These are phyloP conservation scores for Heliconius hermathena DNA, from an alignment of 1,140 invertebrate genomes.

Conservation along the genomic window DNA sequence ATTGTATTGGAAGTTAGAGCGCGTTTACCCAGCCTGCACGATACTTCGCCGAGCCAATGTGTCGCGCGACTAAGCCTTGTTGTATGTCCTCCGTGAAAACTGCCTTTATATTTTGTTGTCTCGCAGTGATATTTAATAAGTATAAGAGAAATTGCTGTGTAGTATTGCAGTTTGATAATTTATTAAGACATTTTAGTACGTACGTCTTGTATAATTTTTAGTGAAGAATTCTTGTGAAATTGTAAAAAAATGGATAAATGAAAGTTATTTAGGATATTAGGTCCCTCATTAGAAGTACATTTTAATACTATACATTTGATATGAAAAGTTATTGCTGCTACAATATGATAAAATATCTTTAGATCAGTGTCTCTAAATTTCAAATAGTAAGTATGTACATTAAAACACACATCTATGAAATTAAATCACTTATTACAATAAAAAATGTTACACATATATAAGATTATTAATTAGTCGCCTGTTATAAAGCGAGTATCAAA, in stretches of 20 bases:
- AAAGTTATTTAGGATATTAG: no score
- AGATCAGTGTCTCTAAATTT: no score
- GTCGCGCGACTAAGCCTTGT: slow-evolving; percentile 66
- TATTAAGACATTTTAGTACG: slow-evolving; percentile 48
- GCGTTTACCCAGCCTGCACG: slow-evolving; percentile 73
- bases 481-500: no score
- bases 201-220: background rate
- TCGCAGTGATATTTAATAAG: slow-evolving; percentile 69
- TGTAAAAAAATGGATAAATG: no score
- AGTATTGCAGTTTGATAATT: slow-evolving; percentile 49
- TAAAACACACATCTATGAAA: no score
- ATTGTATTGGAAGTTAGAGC: slow-evolving; percentile 80
- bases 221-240: background rate
- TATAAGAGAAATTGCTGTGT: slow-evolving; percentile 62
- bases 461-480: no score
- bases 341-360: background rate
- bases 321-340: background rate
- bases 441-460: no score
- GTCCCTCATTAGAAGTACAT: no score
- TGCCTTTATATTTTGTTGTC: slow-evolving; percentile 68
- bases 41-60: slow-evolving; percentile 77
- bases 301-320: no score
- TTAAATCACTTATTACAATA: no score
- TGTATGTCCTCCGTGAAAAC: slow-evolving; percentile 60
- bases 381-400: no score